Percentiles rank a stretch among this genome's conserved stretches.
Evolutionary conservation across 2,113 vertebrate genomes (phyloP).

Genomic region (Salvelinus namaycush): DNA sequence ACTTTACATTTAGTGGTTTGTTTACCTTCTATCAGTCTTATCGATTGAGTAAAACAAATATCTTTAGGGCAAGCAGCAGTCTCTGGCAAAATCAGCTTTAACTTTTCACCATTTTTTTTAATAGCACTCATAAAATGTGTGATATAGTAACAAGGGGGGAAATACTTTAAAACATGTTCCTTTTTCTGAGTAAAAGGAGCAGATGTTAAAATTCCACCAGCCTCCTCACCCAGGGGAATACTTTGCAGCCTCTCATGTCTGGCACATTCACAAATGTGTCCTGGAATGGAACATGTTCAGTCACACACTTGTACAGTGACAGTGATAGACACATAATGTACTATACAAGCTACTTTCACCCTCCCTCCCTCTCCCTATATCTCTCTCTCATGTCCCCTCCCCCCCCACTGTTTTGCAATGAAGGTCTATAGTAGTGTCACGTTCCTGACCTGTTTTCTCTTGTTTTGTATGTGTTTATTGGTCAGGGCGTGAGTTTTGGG

Average conservation of each 20-base stretch:
- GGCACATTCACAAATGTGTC: background rate
- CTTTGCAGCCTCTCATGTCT: background rate
- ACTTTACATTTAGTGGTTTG: too few relatives aligned
- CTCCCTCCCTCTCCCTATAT: background rate
- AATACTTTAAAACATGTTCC: background rate
- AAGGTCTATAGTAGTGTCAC: too few relatives aligned
- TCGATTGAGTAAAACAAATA: background rate
- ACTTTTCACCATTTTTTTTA: background rate
- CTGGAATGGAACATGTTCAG: background rate
- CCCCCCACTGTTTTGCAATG: too few relatives aligned
- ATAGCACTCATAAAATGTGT: background rate
- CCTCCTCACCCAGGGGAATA: background rate
- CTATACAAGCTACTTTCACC: background rate
- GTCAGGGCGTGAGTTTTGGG: too few relatives aligned
- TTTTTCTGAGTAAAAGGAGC: background rate
- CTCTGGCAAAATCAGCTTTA: background rate
- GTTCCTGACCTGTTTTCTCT: too few relatives aligned
- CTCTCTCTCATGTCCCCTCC: background rate
- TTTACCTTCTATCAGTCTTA: too few relatives aligned
- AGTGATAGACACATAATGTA: background rate
- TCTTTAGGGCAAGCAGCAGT: background rate
- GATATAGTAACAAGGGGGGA: background rate
- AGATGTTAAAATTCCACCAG: background rate
- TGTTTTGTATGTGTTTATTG: too few relatives aligned
- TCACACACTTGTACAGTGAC: background rate